phyloP scores from a whole-genome alignment of 2,797 vertebrate species.

The Sarcophilus harrisii region DNA sequence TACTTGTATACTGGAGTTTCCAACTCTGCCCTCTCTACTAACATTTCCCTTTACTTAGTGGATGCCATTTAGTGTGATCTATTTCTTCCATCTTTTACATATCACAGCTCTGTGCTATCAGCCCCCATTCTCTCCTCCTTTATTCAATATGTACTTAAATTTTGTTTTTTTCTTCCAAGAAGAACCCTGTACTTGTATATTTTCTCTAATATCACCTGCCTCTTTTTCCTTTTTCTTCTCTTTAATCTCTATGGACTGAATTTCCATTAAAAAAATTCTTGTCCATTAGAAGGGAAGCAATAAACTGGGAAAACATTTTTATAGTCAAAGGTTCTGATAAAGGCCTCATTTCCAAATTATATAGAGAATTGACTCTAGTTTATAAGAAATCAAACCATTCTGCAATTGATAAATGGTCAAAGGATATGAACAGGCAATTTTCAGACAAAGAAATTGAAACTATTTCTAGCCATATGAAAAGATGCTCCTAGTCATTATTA shows the following conservation, averaged over 20 bases:
- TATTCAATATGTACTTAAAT: neutral
- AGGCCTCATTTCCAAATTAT: too few relatives aligned
- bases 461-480: too few relatives aligned
- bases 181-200: neutral
- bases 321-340: too few relatives aligned
- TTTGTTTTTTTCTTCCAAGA: neutral
- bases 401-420: too few relatives aligned
- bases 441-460: too few relatives aligned
- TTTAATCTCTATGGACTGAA: neutral
- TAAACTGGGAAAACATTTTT: too few relatives aligned
- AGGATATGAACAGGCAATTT: too few relatives aligned
- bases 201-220: neutral
- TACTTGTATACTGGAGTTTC: neutral
- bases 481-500: too few relatives aligned
- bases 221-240: neutral
- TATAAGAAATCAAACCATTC: too few relatives aligned
- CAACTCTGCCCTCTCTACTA: neutral
- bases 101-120: neutral
- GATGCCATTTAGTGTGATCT: neutral
- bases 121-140: neutral
- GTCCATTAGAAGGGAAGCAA: neutral
- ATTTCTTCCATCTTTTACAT: neutral
- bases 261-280: neutral
- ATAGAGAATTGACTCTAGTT: too few relatives aligned
- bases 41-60: neutral